Base-by-base conservation (phyloP, 2,888 invertebrate genomes). In the Agrochola lychnidis region DNA sequence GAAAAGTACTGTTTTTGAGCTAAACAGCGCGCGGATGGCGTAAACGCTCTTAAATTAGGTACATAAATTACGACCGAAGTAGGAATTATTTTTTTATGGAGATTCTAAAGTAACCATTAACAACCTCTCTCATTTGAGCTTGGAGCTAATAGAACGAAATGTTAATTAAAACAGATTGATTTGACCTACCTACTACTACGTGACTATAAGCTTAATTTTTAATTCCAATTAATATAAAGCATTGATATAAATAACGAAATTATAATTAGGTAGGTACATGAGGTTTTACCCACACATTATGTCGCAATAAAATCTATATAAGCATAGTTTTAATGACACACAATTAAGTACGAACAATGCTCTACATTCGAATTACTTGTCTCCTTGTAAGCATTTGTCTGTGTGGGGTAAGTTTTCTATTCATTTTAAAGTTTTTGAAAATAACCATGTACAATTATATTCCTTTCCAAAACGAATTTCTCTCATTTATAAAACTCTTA, bases 361-460 rank as follows among this genome's bases (percentile, higher is more conserved):
- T 72, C 45, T 76, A 48, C 78, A 70, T 76, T 81, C 62, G 63
- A 40, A 71, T 81, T 40, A 51, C 62, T 72, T 82, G 84, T 82
- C 75, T 90, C 48, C 72, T 91, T 56, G 51, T 88, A 30, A 74
- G 82, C 75, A 82, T 86, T 75, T 79, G 84, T 69, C 62, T 91
- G 57, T 85, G 84, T 77, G 88, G 85, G 91, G 93, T 93, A 84
- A 92, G 92, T 87, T 66, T 42, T n/a, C 0, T 59, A 6, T 12
- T 6, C 1, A 57, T 45, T 40, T 48, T 42, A n/a, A 30, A 1
- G 16, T 70, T 48, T 82, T 25, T 2, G 0, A n/a, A 67, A 45
- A 45, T 71, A 62, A 16, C 16, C 9, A 45, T 9, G 9, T 9
- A 42, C 3, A 30, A 51, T 53, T 59, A 6, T 4, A 42, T 16